A percentile compares a stretch with the other conserved stretches of the same genome.
Conservation (phyloP, 2,797 vertebrate genomes). For the Fistularia tabacaria region DNA sequence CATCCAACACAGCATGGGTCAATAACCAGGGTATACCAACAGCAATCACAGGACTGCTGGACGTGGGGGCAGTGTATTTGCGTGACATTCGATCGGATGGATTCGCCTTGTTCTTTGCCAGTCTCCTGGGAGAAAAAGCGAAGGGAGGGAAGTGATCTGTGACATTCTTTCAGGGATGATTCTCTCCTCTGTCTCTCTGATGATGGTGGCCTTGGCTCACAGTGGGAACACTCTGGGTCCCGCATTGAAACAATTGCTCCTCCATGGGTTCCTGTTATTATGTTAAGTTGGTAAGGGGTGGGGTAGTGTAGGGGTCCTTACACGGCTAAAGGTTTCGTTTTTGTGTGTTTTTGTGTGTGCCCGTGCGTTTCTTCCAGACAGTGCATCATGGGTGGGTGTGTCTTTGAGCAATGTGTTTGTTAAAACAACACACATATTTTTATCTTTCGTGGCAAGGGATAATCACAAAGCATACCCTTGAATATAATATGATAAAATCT, state of each 20-base stretch:
- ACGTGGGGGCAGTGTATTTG: constrained; percentile 61
- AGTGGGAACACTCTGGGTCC: constrained; percentile 47
- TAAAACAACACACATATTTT: constrained; percentile 40
- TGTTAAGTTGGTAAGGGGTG: constrained; percentile 27
- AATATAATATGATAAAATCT: constrained; percentile 67
- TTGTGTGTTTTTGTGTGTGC: constrained; percentile 14
- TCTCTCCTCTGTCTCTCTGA: constrained; percentile 57
- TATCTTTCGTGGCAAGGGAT: constrained; percentile 63
- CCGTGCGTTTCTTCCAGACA: constrained; percentile 29
- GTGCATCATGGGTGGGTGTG: constrained; percentile 28
- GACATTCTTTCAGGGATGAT: constrained; percentile 64
- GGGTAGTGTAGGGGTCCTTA: constrained; percentile 8
- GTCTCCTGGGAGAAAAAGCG: constrained; percentile 50
- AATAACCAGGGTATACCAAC: constrained; percentile 73
- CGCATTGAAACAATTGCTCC: constrained; percentile 62
- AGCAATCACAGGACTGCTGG: constrained; percentile 68
- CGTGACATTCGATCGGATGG: constrained; percentile 72
- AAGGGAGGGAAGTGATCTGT: constrained; percentile 56
- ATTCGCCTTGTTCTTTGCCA: constrained; percentile 67
- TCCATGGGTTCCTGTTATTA: constrained; percentile 32
- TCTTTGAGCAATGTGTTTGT: constrained; percentile 50
- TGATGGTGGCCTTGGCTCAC: constrained; percentile 60
- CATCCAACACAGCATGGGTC: constrained; percentile 67
- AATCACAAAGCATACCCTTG: constrained; percentile 62
- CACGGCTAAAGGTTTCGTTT: constrained; percentile 40